These are phyloP conservation scores for Aleiodes testaceus DNA, from an alignment of 2,888 invertebrate genomes.

Conservation along the genomic window DNA sequence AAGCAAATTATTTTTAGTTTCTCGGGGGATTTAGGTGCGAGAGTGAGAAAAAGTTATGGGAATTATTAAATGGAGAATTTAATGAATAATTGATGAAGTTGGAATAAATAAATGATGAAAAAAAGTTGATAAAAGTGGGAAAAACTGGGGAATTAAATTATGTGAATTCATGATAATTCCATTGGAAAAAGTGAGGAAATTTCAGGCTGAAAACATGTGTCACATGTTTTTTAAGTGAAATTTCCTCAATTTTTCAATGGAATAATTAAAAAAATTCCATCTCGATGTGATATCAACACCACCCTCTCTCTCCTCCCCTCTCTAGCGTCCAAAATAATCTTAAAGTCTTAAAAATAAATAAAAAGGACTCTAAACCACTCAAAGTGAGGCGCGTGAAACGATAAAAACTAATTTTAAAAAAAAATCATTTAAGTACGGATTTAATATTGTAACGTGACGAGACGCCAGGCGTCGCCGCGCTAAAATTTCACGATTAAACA, in stretches of 20 bases:
- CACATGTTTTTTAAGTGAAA: not conserved
- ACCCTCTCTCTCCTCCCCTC: constrained; percentile 6
- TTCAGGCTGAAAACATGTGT: too few species aligned
- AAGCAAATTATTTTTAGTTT: too few species aligned
- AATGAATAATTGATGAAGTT: constrained; percentile 15
- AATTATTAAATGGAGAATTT: constrained; percentile 19
- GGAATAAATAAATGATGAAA: not conserved
- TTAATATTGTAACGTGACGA: constrained; percentile 32
- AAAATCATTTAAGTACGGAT: constrained; percentile 18
- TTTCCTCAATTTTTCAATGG: not conserved
- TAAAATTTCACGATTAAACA: constrained; percentile 33
- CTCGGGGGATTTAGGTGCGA: too few species aligned
- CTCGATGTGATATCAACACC: too few species aligned
- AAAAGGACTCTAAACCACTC: constrained; percentile 59
- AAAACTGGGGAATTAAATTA: not conserved
- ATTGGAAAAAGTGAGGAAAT: too few species aligned
- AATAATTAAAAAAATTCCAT: not conserved
- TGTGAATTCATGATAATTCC: not conserved
- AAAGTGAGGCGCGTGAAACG: constrained; percentile 37
- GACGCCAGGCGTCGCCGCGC: constrained; percentile 48
- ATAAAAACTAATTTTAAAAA: constrained; percentile 28
- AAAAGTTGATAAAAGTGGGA: constrained; percentile 16
- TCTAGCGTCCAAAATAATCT: constrained; percentile 44
- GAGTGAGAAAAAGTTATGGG: constrained; percentile 26
- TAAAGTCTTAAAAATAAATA: constrained; percentile 22